phyloP scores from a whole-genome alignment of 2,113 vertebrate species.

The Spea bombifrons region DNA sequence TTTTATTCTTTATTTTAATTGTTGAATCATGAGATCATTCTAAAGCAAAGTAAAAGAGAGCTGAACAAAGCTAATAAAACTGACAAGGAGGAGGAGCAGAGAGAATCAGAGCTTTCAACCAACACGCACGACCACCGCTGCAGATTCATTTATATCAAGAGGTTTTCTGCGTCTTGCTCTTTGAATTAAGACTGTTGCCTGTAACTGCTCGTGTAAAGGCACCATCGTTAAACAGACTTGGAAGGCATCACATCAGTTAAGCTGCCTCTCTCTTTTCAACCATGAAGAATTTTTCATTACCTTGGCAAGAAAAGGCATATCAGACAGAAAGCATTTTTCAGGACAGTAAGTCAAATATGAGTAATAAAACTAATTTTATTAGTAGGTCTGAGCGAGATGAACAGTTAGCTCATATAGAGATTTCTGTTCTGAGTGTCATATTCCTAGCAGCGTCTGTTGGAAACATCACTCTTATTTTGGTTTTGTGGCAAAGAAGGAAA shows the following conservation, averaged over 20 bases:
- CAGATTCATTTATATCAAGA: conserved; percentile 36
- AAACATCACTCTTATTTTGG: conserved; percentile 69
- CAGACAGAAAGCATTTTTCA: conserved; percentile 48
- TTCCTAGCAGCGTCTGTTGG: conserved; percentile 69
- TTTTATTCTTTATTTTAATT: conserved; percentile 50
- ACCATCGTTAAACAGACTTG: not conserved
- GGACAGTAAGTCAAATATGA: conserved; percentile 53
- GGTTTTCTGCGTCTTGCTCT: conserved; percentile 49
- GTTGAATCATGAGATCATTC: conserved; percentile 53
- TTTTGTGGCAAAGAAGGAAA: conserved; percentile 72
- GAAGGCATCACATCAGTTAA: not conserved
- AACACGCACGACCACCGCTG: conserved; percentile 43
- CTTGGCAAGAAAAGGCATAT: conserved; percentile 51
- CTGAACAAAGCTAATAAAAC: not conserved
- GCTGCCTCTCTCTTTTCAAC: conserved; percentile 30
- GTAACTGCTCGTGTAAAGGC: not conserved
- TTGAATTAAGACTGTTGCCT: conserved; percentile 35
- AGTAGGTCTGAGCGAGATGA: conserved; percentile 66
- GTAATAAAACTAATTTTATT: conserved; percentile 54
- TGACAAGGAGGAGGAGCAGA: conserved; percentile 32
- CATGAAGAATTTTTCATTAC: conserved; percentile 64
- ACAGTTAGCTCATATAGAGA: conserved; percentile 69
- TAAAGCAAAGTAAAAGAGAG: conserved; percentile 55
- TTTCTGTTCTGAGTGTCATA: conserved; percentile 68
- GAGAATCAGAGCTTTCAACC: conserved; percentile 49